A percentile compares a stretch with the other conserved stretches of the same genome.
These are phyloP conservation scores for Coboldia fuscipes DNA, from an alignment of 1,140 invertebrate species.

Conservation along the genomic window DNA sequence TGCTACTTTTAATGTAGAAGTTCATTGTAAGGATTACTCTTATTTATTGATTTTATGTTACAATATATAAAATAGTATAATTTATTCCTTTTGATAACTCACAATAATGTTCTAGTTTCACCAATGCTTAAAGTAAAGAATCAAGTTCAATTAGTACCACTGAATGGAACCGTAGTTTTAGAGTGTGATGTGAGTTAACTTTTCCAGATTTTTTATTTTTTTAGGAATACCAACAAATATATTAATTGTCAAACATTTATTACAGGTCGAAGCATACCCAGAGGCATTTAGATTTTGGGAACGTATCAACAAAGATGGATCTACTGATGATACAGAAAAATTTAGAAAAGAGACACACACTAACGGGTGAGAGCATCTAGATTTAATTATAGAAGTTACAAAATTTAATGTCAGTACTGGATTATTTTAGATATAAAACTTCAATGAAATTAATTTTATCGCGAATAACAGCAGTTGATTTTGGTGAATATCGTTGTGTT, in stretches of 20 bases:
- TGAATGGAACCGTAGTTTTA: constrained; percentile 42
- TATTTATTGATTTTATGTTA: constrained; percentile 1
- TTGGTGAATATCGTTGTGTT: constrained; percentile 58
- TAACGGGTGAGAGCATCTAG: constrained; percentile 13
- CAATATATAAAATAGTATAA: constrained; percentile 3
- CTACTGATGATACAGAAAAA: constrained; percentile 44
- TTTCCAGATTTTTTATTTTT: not conserved
- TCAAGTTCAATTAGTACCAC: constrained; percentile 45
- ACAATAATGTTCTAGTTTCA: constrained; percentile 42
- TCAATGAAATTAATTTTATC: constrained; percentile 54
- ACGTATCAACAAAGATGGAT: constrained; percentile 40
- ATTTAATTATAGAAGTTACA: not conserved
- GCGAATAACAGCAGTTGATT: constrained; percentile 36
- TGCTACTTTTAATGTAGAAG: constrained; percentile 60
- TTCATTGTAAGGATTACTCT: constrained; percentile 71
- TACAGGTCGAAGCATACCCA: constrained; percentile 63
- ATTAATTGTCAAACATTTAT: not conserved
- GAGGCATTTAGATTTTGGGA: constrained; percentile 74
- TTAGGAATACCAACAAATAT: not conserved
- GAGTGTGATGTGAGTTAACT: constrained; percentile 43
- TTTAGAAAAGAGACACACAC: constrained; percentile 41
- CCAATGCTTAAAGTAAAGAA: constrained; percentile 59
- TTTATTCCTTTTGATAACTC: not conserved
- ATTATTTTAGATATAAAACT: constrained; percentile 12
- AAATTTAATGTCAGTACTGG: not conserved